Evolutionary conservation across 2,113 vertebrate genomes (phyloP), one percentile per base, ranked within the genome.

Genomic region (Furnarius figulus): DNA sequence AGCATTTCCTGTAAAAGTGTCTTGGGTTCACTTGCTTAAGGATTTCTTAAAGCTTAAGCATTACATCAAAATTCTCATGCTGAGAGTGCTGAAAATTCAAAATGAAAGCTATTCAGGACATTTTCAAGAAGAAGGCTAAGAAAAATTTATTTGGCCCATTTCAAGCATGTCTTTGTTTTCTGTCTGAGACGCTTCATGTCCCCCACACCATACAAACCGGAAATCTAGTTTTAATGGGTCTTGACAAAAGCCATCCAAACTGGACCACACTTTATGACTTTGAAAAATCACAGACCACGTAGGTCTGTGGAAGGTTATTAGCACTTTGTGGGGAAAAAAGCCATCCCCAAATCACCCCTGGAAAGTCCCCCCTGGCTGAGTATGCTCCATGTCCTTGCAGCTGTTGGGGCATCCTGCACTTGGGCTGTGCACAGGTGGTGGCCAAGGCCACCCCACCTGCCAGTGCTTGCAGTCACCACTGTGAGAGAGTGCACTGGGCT

Each of bases 241-340:
- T 85, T 75, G 52, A 39, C 18, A 88, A 86, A 93, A 84, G 59
- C 68, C 35, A 59, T 73, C 53, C 49, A 81, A 86, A 61, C 7
- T 4, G 18, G n/a, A 66, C 59, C 73, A 73, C 9, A 2, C 9
- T 49, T 85, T 5, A 71, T 0, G 2, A 90, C 40, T 58, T 72
- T 4, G 33, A 71, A 90, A 62, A 85, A 53, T 58, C 75, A 82
- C 10, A 58, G 31, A 33, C 22, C 17, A 23, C 19, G 6, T 7
- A 56, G 33, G 52, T 33, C 33, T 77, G 9, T 6, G 12, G 21
- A 76, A 24, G 30, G 14, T 70, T 80, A 37, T 67, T 58, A 53
- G 72, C 22, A 28, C 15, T n/a, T 9, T 59, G 22, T 7, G 37
- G 59, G 40, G 62, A 77, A 83, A 77, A 83, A 73, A 49, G 10